Evolutionary conservation across 2,888 invertebrate genomes (phyloP).

Genomic region (Gari tellinella): DNA sequence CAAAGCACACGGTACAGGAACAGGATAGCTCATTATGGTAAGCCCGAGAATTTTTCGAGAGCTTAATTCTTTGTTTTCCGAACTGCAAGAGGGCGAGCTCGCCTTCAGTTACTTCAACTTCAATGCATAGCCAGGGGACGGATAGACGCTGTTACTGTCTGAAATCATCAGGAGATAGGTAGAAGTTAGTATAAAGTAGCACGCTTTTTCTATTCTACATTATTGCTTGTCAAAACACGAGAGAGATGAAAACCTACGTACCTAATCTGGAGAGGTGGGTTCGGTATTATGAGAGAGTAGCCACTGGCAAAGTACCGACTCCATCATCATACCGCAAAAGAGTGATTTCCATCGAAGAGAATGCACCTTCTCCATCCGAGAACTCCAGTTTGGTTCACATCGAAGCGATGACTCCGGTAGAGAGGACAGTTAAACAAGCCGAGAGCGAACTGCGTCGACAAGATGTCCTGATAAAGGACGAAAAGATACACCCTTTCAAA

Average conservation of each 20-base stretch:
- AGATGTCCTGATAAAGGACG: not conserved
- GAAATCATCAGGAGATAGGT: too few relatives aligned
- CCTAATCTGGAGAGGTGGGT: not conserved
- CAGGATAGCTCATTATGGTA: too few relatives aligned
- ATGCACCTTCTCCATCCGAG: not conserved
- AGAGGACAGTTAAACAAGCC: conserved; percentile 6
- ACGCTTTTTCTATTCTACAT: too few relatives aligned
- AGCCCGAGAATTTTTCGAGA: too few relatives aligned
- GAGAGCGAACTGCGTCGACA: conserved; percentile 1
- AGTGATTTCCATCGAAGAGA: not conserved
- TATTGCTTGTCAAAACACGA: too few relatives aligned
- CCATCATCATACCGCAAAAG: not conserved
- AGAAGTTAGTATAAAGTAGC: too few relatives aligned
- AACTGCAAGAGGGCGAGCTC: too few relatives aligned
- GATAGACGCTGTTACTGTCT: too few relatives aligned
- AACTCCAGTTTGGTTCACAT: not conserved
- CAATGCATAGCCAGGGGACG: too few relatives aligned
- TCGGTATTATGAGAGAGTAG: conserved; percentile 2
- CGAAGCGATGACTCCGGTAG: conserved; percentile 1
- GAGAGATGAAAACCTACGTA: not conserved
- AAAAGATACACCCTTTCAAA: not conserved
- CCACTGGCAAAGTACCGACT: conserved; percentile 1
- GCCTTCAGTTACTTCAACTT: too few relatives aligned
- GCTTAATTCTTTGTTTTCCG: too few relatives aligned
- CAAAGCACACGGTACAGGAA: too few relatives aligned